Conservation (phyloP, 2,888 invertebrate genomes). For the Rotaria magnacalcarata region DNA sequence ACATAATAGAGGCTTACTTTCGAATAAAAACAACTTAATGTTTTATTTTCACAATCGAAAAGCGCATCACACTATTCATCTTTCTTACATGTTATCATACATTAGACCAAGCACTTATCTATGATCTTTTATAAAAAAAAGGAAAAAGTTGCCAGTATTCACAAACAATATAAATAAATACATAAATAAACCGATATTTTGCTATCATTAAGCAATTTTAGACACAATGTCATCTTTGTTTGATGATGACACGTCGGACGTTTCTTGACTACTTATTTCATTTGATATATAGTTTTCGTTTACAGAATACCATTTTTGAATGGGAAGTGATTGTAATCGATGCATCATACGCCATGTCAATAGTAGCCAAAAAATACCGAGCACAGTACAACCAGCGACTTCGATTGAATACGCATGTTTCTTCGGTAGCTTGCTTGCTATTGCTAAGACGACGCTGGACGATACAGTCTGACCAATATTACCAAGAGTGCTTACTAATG, state of each 20-base stretch:
- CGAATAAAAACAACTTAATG: too few species aligned
- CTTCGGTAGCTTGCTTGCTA: constrained; percentile 28
- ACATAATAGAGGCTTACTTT: too few species aligned
- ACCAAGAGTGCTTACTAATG: constrained; percentile 84
- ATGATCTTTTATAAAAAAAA: too few species aligned
- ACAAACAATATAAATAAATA: too few species aligned
- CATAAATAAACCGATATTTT: too few species aligned
- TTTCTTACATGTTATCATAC: too few species aligned
- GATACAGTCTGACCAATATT: constrained; percentile 62
- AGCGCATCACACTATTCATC: too few species aligned
- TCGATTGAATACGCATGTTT: constrained; percentile 40
- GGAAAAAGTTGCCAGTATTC: too few species aligned
- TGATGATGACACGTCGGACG: not conserved
- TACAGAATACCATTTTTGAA: constrained; percentile 24
- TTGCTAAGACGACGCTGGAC: constrained; percentile 32
- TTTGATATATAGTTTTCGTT: not conserved
- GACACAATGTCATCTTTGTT: not conserved
- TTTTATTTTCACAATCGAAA: too few species aligned
- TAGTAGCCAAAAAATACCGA: constrained; percentile 41
- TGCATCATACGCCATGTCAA: constrained; percentile 18
- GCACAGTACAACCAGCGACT: constrained; percentile 34
- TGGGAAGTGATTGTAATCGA: constrained; percentile 39
- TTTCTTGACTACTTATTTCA: not conserved
- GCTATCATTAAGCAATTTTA: too few species aligned
- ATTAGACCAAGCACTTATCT: too few species aligned